These are phyloP conservation scores for Sebastes nivosus DNA, from an alignment of 2,797 vertebrate genomes.

Conservation along the genomic window DNA sequence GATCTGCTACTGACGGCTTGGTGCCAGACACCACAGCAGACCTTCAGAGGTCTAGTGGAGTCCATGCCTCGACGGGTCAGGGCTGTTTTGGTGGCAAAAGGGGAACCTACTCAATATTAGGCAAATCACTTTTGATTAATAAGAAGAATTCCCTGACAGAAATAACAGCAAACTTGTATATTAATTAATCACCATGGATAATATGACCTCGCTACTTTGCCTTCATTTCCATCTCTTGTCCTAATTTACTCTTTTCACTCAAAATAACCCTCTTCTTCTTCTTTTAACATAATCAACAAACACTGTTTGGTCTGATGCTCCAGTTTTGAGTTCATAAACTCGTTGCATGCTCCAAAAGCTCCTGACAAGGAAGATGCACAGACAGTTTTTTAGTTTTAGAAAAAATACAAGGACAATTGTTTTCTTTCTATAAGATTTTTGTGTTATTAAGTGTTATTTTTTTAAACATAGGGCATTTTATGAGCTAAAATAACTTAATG, in stretches of 20 bases:
- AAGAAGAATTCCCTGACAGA: neutral
- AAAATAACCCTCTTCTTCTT: neutral
- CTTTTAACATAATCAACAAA: conserved; percentile 14
- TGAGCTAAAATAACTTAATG: neutral
- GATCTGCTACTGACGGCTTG: too few relatives aligned
- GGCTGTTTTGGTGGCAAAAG: too few relatives aligned
- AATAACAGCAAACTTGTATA: neutral
- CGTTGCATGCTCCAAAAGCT: neutral
- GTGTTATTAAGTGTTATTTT: neutral
- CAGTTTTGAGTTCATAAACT: conserved; percentile 10
- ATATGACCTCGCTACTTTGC: neutral
- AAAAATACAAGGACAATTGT: neutral
- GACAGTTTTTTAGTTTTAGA: neutral
- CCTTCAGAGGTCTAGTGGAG: too few relatives aligned
- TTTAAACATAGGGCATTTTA: neutral
- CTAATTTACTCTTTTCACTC: conserved; percentile 11
- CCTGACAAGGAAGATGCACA: neutral
- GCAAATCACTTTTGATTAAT: neutral
- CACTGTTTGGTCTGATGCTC: neutral
- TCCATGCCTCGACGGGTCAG: too few relatives aligned
- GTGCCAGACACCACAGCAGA: too few relatives aligned
- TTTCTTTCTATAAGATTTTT: neutral
- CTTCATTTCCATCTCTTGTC: conserved; percentile 9
- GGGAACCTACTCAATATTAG: too few relatives aligned
- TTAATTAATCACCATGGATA: neutral